Base-by-base conservation (phyloP, 2,888 invertebrate species). In the Brenthis hecate region DNA sequence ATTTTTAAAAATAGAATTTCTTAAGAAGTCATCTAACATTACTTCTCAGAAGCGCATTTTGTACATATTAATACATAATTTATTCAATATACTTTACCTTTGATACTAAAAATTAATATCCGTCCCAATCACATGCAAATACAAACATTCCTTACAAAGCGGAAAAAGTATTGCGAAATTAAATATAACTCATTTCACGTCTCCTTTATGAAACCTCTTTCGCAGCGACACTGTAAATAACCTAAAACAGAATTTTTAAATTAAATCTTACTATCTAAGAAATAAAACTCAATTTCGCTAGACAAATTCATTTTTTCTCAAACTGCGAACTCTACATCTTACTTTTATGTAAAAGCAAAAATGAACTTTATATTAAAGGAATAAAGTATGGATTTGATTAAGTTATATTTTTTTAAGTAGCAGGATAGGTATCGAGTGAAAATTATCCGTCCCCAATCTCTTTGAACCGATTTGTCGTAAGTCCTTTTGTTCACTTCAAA, bases 401-500 rank as follows among this genome's bases (percentile, higher is more conserved):
- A 5, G 13, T 14, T 56, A 67, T 28, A 4, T 79, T 80, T 81
- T 81, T 76, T n/a, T 72, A 80, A 86, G 84, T 86, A 83, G 85
- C 84, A 74, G 76, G 84, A 85, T 88, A 78, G 77, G 83, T 85
- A 85, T 85, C 81, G 82, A 85, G 87, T 86, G 88, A 85, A 86
- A 88, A 89, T 88, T 85, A 85, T 88, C 77, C 80, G 78, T 74
- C 77, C 76, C 75, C 78, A 77, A 83, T 87, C 83, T 81, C 84
- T 88, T 87, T 88, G 87, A 88, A 85, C 79, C 82, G 87, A 87
- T 89, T 89, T 85, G 81, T 82, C 83, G 82, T 76, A 76, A 80
- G 82, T 81, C 85, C 70, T 82, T 85, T 91, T 91, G 89, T 91
- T 84, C 75, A 84, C 84, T 82, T 90, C 88, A 89, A 91, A 91